Evolutionary conservation across 92 coral and sea anemone species (phyloP).

Genomic region (Chrysogorgia sp.): DNA sequence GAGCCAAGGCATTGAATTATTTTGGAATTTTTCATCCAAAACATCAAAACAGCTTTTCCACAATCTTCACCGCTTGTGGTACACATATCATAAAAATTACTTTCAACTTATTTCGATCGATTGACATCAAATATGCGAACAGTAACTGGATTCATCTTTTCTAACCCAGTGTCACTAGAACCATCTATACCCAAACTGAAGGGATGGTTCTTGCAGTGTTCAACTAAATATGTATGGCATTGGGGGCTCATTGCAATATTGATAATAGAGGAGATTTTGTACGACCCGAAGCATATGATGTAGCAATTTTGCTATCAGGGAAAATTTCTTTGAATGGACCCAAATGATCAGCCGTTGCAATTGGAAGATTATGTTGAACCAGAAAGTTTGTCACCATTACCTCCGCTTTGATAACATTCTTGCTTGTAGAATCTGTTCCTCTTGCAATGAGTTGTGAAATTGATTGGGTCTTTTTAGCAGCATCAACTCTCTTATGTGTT

Average conservation of each 20-base stretch:
- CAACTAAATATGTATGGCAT: constrained; percentile 22
- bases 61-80: constrained; percentile 60
- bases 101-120: constrained; percentile 56
- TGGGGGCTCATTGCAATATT: constrained; percentile 36
- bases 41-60: constrained; percentile 56
- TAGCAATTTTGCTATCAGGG: constrained; percentile 47
- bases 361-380: no score
- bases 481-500: no score
- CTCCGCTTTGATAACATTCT: constrained; percentile 1
- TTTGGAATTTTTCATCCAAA: constrained; percentile 44
- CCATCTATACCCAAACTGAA: constrained; percentile 68
- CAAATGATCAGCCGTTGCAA: no score
- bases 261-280: constrained; percentile 54
- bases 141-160: constrained; percentile 60
- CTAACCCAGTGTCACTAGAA: constrained; percentile 51
- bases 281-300: constrained; percentile 50
- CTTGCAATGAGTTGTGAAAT: constrained; percentile 8
- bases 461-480: constrained; percentile 6
- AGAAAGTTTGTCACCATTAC: no score
- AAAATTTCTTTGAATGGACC: constrained; percentile 20
- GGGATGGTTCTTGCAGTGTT: constrained; percentile 57
- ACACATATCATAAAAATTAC: constrained; percentile 67
- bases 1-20: constrained; percentile 42
- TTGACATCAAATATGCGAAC: constrained; percentile 57
- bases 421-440: constrained; percentile 7